Percentiles rank a stretch among this genome's conserved stretches.
These are phyloP conservation scores for Frankliniella fusca DNA, from an alignment of 2,888 invertebrate genomes.

Conservation along the genomic window DNA sequence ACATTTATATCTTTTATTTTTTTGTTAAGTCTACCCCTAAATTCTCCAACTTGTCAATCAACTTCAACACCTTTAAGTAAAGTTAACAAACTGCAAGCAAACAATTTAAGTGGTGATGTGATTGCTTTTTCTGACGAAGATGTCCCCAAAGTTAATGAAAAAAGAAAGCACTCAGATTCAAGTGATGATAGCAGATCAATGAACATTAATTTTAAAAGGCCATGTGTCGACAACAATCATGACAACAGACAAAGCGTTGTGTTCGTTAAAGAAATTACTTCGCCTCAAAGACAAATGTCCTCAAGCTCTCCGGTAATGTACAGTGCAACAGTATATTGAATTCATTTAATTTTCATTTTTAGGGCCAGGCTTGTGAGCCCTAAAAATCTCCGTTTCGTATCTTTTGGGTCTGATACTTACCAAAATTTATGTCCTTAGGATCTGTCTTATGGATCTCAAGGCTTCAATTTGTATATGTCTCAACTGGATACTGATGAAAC, in stretches of 20 bases:
- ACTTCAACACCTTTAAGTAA: neutral
- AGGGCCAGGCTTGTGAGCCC: no score
- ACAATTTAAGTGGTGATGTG: neutral
- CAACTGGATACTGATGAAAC: neutral
- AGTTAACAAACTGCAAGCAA: neutral
- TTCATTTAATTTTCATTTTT: neutral
- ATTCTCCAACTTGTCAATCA: neutral
- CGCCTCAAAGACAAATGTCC: neutral
- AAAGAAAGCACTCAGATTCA: neutral
- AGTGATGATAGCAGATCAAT: neutral
- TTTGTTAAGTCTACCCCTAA: neutral
- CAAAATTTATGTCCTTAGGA: neutral
- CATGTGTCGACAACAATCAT: no score
- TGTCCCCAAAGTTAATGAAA: neutral
- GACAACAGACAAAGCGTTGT: neutral
- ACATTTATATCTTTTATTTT: neutral
- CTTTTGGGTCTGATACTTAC: neutral
- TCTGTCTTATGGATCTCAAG: neutral
- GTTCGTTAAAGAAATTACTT: neutral
- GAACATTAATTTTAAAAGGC: neutral
- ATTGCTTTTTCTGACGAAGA: neutral
- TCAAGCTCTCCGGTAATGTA: no score
- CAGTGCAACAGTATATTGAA: neutral
- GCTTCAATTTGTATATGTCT: neutral
- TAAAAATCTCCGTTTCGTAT: no score